These are phyloP conservation scores for Graphium colonna DNA, from an alignment of 2,888 invertebrate species.

Conservation along the genomic window DNA sequence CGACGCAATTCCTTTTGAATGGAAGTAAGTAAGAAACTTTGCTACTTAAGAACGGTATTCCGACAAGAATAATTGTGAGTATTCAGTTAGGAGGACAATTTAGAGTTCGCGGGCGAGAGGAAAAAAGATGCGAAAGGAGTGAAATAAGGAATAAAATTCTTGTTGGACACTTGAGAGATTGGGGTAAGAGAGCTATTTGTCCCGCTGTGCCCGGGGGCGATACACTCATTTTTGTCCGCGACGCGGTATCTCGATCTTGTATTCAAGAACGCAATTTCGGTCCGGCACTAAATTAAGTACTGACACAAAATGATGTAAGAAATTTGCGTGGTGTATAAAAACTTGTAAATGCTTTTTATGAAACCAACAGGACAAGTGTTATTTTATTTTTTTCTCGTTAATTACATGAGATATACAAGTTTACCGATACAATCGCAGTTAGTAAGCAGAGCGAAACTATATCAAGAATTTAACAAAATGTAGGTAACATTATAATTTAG, in stretches of 20 bases:
- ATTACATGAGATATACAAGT: no score
- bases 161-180: conserved; percentile 25
- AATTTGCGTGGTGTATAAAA: no score
- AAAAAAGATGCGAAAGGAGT: conserved; percentile 20
- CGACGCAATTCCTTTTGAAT: conserved; percentile 5
- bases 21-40: conserved; percentile 11
- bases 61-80: conserved; percentile 19
- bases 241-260: conserved; percentile 13
- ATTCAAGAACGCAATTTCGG: conserved; percentile 10
- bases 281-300: neutral
- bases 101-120: conserved; percentile 13
- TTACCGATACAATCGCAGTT: no score
- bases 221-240: conserved; percentile 20
- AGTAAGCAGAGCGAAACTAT: no score
- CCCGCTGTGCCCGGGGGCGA: conserved; percentile 15
- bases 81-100: conserved; percentile 21
- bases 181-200: conserved; percentile 22
- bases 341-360: no score
- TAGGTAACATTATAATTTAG: no score
- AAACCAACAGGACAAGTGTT: no score
- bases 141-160: conserved; percentile 22
- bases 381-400: no score
- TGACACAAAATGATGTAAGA: neutral
- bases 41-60: conserved; percentile 2
- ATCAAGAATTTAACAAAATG: no score